Base-by-base conservation (phyloP, 2,888 invertebrate genomes). In the Charanyca ferruginea region DNA sequence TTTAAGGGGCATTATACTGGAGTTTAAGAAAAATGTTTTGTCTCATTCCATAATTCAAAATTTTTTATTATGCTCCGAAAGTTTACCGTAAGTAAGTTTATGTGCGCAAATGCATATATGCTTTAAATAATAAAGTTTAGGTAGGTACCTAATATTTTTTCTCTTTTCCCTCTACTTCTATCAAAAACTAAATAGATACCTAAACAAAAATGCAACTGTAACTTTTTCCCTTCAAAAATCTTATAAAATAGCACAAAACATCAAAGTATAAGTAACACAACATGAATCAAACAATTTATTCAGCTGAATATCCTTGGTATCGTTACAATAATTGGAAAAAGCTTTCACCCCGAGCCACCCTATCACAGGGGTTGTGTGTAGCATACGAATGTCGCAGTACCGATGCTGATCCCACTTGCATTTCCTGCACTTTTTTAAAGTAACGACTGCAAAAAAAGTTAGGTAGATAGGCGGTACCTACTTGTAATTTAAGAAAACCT, bases 361-460 rank as follows among this genome's bases (percentile, higher is more conserved):
- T 82, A 78, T 75, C 76, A 54, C 57, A 70, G 80, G 81, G 81
- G 64, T 80, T 79, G 85, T 84, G 82, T 78, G 84, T 71, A 80
- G 88, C 85, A 88, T 89, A 85, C 84, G 86, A 91, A 92, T 90
- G 87, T 85, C 81, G 79, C 88, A 85, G 87, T 89, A 89, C 85
- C 85, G 77, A 86, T 85, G 81, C 80, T 78, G 83, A 86, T 87
- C 84, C 78, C 78, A 86, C 88, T 79, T 93, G 94, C 94, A 94
- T 92, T 93, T 93, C 91, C 91, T 93, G 89, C 91, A 91, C 80
- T 84, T 68, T 83, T 83, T 79, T 81, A 53, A 58, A 73, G 90
- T 89, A 93, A 48, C 11, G 90, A 81, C 73, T 73, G 89, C 91
- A 91, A 67, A 80, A 76, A 38, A 38, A 38, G 38, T 38, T 38